A percentile compares a stretch with the other conserved stretches of the same genome.
phyloP scores from a whole-genome alignment of 2,113 vertebrate species.

The Silurus meridionalis region DNA sequence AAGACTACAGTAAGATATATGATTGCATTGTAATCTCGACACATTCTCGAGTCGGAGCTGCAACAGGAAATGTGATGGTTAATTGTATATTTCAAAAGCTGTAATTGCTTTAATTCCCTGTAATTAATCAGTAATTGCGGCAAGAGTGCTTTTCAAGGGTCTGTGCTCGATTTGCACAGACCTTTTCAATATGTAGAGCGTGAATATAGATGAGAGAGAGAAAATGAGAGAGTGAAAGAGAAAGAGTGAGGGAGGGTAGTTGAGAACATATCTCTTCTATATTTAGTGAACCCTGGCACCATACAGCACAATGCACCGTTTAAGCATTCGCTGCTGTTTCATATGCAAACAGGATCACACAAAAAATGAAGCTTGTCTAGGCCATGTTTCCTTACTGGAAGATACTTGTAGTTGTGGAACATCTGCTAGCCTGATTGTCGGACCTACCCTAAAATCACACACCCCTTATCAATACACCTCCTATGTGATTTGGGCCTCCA shows the following conservation, averaged over 20 bases:
- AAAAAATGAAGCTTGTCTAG: constrained; percentile 12
- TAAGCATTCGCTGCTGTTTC: constrained; percentile 56
- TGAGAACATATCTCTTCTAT: constrained; percentile 46
- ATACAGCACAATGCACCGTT: constrained; percentile 62
- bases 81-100: constrained; percentile 81
- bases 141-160: constrained; percentile 71
- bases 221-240: constrained; percentile 34
- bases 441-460: constrained; percentile 33
- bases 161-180: constrained; percentile 67
- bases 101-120: constrained; percentile 83
- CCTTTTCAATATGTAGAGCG: constrained; percentile 75
- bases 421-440: constrained; percentile 43
- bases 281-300: constrained; percentile 56
- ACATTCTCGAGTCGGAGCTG: constrained; percentile 60
- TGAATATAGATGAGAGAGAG: constrained; percentile 75
- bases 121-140: constrained; percentile 83
- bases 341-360: constrained; percentile 43
- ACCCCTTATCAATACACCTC: constrained; percentile 30
- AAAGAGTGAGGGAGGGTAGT: constrained; percentile 7
- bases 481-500: constrained; percentile 34
- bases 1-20: constrained; percentile 44
- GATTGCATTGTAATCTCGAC: constrained; percentile 72
- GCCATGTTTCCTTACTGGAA: not conserved
- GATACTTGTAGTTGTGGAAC: constrained; percentile 43
- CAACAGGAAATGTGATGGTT: constrained; percentile 75